Conservation (phyloP, 2,113 vertebrate genomes). For the Eubucco bourcierii region DNA sequence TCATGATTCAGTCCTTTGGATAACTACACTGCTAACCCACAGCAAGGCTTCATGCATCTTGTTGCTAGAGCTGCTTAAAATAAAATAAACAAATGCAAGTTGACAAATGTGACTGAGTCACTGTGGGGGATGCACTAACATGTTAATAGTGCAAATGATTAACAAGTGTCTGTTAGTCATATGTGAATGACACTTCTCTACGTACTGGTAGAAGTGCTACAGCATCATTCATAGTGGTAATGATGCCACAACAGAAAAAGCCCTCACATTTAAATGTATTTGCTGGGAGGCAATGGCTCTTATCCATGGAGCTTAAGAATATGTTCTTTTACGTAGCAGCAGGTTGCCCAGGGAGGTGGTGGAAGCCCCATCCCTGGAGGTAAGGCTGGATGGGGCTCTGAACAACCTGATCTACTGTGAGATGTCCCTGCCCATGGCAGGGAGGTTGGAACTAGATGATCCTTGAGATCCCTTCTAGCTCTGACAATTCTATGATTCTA, state of each 20-base stretch:
- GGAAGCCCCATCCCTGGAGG: no score
- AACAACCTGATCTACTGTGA: no score
- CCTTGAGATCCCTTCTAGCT: no score
- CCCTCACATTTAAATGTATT: not conserved
- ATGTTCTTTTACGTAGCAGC: not conserved
- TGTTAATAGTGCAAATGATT: not conserved
- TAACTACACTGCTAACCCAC: not conserved
- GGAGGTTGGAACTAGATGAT: no score
- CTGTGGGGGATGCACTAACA: not conserved
- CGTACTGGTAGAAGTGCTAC: not conserved
- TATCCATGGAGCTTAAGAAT: not conserved
- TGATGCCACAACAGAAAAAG: not conserved
- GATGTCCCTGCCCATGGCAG: no score
- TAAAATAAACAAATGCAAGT: not conserved
- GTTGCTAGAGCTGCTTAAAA: not conserved
- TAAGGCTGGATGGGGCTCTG: no score
- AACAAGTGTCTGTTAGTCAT: conserved; percentile 6
- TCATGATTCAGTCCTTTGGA: not conserved
- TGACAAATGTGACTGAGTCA: not conserved
- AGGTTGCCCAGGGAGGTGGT: no score
- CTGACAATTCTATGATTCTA: not conserved
- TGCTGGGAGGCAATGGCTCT: not conserved
- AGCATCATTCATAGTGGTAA: not conserved
- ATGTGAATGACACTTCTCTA: not conserved
- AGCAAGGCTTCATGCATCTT: not conserved